Base-by-base conservation (phyloP, 1,140 invertebrate species). In the Cydia splendana region DNA sequence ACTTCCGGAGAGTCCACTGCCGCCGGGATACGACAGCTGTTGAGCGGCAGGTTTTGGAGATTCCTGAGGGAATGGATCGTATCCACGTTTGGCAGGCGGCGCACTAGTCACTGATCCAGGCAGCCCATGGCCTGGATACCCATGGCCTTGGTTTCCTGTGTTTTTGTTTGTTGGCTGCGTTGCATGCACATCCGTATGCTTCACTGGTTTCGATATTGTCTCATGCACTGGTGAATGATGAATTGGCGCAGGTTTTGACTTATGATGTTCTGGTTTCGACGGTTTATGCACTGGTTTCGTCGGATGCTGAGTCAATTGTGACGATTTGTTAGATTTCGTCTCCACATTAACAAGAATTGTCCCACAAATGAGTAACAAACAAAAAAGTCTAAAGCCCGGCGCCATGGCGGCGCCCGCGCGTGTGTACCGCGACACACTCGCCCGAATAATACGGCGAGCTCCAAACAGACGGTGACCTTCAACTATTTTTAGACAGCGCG, bases 331-430 rank as follows among this genome's bases (percentile, higher is more conserved):
- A 62, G 15, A 20, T 53, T 53, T 53, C 6, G 18, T 20, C 1
- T 62, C 57, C 57, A 62, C 57, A 62, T 20, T 62, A 18, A 62
- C 9, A 62, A 62, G 0, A 62, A 62, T 24, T 4, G 51, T n/a
- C 18, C 18, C n/a, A 62, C 57, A 62, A 20, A 62, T 62, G 15
- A 62, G 57, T 9, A 62, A 24, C 1, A 62, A 62, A 62, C 57
- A 62, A 20, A 62, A 12, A 10, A 18, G n/a, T 10, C 9, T 62
- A n/a, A 62, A 18, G 57, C n/a, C 18, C 18, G 57, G 57, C 18
- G 57, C 57, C 57, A 62, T 62, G 57, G n/a, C 57, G 57, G 57
- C 57, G 57, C 57, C 18, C 57, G 57, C 57, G 57, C n/a, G n/a
- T 6, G 57, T 62, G 57, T 62, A 62, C 20, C 57, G 57, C 18